These are phyloP conservation scores for Henricia sp. DNA, from an alignment of 53 echinoderm and acorn worm genomes.

Conservation along the genomic window DNA sequence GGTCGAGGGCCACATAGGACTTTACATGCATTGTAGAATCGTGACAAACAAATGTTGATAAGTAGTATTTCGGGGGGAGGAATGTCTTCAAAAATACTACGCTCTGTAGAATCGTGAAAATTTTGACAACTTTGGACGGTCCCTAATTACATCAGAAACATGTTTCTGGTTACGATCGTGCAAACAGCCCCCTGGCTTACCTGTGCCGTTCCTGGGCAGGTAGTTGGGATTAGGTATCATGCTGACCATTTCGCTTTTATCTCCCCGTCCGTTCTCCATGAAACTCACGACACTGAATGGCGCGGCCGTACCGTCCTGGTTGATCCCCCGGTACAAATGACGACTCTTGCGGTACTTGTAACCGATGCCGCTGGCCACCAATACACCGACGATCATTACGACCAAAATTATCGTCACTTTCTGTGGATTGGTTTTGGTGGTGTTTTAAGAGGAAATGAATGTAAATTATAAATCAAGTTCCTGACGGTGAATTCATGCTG, in stretches of 20 bases:
- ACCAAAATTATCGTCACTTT: slow-evolving; percentile 61
- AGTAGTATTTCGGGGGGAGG: too few relatives aligned
- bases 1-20: too few relatives aligned
- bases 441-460: too few relatives aligned
- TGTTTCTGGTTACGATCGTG: too few relatives aligned
- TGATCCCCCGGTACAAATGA: slow-evolving; percentile 65
- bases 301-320: slow-evolving; percentile 67
- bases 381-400: slow-evolving; percentile 44
- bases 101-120: too few relatives aligned
- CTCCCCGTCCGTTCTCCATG: slow-evolving; percentile 71
- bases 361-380: slow-evolving; percentile 48
- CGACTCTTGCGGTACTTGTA: slow-evolving; percentile 72
- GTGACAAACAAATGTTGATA: too few relatives aligned
- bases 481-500: too few relatives aligned
- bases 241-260: slow-evolving; percentile 65
- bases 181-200: slow-evolving; percentile 37
- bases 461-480: too few relatives aligned
- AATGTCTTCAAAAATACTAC: too few relatives aligned
- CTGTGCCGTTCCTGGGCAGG: slow-evolving; percentile 73
- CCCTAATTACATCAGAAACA: too few relatives aligned
- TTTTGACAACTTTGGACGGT: too few relatives aligned
- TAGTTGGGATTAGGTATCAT: slow-evolving; percentile 92
- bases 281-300: slow-evolving; percentile 80
- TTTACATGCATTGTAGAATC: too few relatives aligned
- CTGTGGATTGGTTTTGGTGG: background rate